phyloP scores from a whole-genome alignment of 2,888 invertebrate species.

The Tinea trinotella region DNA sequence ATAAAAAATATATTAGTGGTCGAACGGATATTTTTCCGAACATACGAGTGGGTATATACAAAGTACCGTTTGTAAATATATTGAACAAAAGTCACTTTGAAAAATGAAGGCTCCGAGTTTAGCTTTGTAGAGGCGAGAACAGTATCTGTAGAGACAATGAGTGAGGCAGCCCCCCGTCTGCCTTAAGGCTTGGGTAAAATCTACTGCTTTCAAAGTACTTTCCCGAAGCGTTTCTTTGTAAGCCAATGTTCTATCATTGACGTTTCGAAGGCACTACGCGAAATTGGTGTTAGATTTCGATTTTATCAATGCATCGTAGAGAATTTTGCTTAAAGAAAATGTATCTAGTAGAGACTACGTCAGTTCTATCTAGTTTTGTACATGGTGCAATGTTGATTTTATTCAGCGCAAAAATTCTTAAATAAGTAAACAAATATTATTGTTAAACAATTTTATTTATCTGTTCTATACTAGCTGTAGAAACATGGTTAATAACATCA shows the following conservation, averaged over 20 bases:
- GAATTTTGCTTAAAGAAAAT: too few relatives aligned
- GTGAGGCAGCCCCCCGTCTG: conserved; percentile 17
- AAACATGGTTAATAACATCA: too few relatives aligned
- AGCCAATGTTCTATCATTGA: background rate
- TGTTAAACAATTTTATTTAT: too few relatives aligned
- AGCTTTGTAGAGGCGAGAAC: conserved; percentile 28
- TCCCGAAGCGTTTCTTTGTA: conserved; percentile 2
- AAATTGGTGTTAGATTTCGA: background rate
- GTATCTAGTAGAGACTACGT: too few relatives aligned
- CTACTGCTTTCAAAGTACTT: conserved; percentile 19
- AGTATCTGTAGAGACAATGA: conserved; percentile 32
- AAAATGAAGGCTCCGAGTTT: conserved; percentile 41
- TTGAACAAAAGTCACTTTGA: conserved; percentile 49
- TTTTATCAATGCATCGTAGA: background rate
- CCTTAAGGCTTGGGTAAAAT: conserved; percentile 13
- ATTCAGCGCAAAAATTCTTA: too few relatives aligned
- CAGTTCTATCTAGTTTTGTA: too few relatives aligned
- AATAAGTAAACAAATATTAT: too few relatives aligned
- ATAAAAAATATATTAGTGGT: too few relatives aligned
- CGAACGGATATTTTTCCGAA: too few relatives aligned
- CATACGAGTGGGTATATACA: too few relatives aligned
- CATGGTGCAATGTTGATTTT: too few relatives aligned
- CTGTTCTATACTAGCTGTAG: too few relatives aligned
- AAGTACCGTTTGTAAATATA: conserved; percentile 33
- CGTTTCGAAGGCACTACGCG: background rate